These are phyloP conservation scores for Diorhabda elongata DNA, from an alignment of 1,140 invertebrate species.

Conservation along the genomic window DNA sequence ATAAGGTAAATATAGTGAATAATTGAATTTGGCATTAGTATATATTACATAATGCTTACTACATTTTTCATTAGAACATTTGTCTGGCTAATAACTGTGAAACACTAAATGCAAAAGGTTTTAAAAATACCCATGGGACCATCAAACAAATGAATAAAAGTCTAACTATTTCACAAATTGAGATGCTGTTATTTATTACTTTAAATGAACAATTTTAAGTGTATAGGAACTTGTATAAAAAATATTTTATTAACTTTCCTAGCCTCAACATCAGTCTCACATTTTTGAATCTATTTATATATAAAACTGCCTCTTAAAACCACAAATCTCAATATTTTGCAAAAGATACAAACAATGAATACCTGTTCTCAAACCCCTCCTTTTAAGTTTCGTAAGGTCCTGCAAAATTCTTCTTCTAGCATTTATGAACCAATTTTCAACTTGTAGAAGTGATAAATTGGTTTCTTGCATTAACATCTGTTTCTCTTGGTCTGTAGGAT, in stretches of 20 bases:
- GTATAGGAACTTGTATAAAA: no score
- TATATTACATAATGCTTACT: not conserved
- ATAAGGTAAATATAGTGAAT: no score
- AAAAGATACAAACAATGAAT: not conserved
- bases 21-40: no score
- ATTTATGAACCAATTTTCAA: slow-evolving; percentile 39
- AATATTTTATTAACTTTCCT: no score
- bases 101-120: not conserved
- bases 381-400: slow-evolving; percentile 29
- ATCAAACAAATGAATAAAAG: not conserved
- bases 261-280: no score
- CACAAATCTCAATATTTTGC: no score
- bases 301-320: no score
- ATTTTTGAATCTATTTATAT: no score
- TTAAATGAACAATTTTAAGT: no score
- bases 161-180: no score
- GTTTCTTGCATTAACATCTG: slow-evolving; percentile 36
- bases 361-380: slow-evolving; percentile 3
- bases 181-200: no score
- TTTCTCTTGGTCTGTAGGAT: slow-evolving; percentile 36
- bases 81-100: not conserved
- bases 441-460: slow-evolving; percentile 33
- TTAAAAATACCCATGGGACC: not conserved
- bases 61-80: not conserved
- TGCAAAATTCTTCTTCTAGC: slow-evolving; percentile 32